These are phyloP conservation scores for Intellagama lesueurii DNA, from an alignment of 2,797 vertebrate genomes.

Conservation along the genomic window DNA sequence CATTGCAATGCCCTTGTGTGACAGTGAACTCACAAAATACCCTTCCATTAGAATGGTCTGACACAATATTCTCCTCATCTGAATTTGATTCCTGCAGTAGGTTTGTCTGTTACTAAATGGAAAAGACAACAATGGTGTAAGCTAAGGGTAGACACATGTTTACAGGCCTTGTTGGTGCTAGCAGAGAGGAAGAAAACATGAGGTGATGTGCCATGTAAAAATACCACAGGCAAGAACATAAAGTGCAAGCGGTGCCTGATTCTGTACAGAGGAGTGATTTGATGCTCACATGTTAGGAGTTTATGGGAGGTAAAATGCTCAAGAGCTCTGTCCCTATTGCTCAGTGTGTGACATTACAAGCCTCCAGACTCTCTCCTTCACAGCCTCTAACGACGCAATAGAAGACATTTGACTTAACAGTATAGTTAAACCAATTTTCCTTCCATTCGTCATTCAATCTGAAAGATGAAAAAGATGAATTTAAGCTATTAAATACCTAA, in stretches of 20 bases:
- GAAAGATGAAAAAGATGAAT: conserved; percentile 14
- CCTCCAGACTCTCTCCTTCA: neutral
- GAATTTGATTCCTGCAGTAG: neutral
- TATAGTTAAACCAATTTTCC: neutral
- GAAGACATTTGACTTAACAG: neutral
- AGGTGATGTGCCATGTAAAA: neutral
- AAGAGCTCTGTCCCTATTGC: neutral
- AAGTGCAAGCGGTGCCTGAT: neutral
- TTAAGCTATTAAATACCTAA: neutral
- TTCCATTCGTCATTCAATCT: conserved; percentile 12
- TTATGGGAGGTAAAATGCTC: neutral
- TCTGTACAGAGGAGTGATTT: neutral
- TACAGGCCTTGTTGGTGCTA: neutral
- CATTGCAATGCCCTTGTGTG: too few species aligned
- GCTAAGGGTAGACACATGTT: neutral
- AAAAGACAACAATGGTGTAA: neutral
- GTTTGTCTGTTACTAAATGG: neutral
- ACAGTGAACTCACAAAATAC: too few species aligned
- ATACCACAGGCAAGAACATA: neutral
- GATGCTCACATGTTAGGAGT: neutral
- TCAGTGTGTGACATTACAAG: conserved; percentile 6
- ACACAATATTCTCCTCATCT: neutral
- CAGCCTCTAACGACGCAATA: neutral
- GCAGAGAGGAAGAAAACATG: neutral
- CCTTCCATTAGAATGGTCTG: neutral